A percentile compares a stretch with the other conserved stretches of the same genome.
These are phyloP conservation scores for Mormyrops attenuatus DNA, from an alignment of 2,797 vertebrate species.

Conservation along the genomic window DNA sequence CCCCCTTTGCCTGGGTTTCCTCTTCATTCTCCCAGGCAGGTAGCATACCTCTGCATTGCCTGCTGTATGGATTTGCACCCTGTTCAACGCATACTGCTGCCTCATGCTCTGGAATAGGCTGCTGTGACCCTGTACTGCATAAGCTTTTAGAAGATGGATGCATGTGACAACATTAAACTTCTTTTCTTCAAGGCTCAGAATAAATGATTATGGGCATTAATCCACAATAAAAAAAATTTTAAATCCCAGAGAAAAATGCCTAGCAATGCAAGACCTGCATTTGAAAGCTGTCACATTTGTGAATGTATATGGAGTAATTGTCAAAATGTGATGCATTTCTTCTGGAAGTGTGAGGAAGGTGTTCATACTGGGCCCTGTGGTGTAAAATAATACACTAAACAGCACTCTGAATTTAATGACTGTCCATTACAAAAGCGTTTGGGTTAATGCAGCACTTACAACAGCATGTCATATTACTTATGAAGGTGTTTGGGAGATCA, in stretches of 20 bases:
- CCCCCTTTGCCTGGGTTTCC: neutral
- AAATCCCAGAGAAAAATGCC: neutral
- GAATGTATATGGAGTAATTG: neutral
- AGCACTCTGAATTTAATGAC: neutral
- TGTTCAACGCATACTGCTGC: neutral
- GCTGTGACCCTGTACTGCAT: neutral
- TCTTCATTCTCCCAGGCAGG: neutral
- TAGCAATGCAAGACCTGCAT: neutral
- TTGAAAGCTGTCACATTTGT: neutral
- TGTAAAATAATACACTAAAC: neutral
- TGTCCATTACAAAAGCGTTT: neutral
- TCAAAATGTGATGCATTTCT: neutral
- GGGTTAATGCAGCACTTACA: neutral
- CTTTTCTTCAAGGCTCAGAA: neutral
- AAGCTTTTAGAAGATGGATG: neutral
- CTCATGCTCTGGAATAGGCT: neutral
- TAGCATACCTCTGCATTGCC: neutral
- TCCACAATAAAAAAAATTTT: neutral
- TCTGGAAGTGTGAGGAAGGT: neutral
- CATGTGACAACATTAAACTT: neutral
- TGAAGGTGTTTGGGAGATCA: neutral
- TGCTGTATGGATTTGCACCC: neutral
- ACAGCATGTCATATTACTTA: neutral
- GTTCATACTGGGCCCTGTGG: neutral
- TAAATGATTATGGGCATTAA: neutral